Evolutionary conservation across 2,888 invertebrate genomes (phyloP).

Genomic region (Molorchus minor): DNA sequence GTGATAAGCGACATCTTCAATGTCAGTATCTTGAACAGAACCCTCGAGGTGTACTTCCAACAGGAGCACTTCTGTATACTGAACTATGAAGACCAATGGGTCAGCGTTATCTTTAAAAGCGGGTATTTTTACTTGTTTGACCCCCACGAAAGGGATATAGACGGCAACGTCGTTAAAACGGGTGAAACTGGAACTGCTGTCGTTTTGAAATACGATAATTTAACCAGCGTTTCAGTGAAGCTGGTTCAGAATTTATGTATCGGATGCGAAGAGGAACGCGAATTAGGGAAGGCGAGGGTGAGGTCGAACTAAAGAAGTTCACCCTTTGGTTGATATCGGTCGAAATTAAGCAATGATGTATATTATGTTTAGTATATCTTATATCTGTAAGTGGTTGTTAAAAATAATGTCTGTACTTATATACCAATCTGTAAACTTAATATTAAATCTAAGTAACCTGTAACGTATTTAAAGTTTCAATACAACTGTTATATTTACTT

Average conservation of each 20-base stretch:
- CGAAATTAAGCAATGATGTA: constrained; percentile 26
- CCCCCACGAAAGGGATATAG: constrained; percentile 67
- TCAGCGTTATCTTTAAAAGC: constrained; percentile 66
- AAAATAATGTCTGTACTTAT: no score
- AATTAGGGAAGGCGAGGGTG: constrained; percentile 36
- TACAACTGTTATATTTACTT: no score
- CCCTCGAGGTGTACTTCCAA: constrained; percentile 68
- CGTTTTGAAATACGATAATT: constrained; percentile 44
- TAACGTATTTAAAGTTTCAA: no score
- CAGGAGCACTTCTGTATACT: constrained; percentile 68
- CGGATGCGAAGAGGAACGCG: constrained; percentile 19
- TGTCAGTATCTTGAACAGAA: constrained; percentile 45
- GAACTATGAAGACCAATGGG: constrained; percentile 64
- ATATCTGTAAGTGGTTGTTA: no score
- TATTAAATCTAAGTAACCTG: no score
- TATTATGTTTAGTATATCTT: no score
- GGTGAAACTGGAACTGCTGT: constrained; percentile 44
- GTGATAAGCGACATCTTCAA: constrained; percentile 50
- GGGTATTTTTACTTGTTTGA: constrained; percentile 71
- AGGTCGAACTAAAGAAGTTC: constrained; percentile 32
- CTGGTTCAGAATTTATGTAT: constrained; percentile 45
- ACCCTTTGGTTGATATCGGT: constrained; percentile 45
- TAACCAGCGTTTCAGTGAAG: constrained; percentile 41
- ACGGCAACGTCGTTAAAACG: constrained; percentile 53
- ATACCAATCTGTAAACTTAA: no score